Conservation (phyloP, 1,140 invertebrate species). For the Drosophila jambulina region DNA sequence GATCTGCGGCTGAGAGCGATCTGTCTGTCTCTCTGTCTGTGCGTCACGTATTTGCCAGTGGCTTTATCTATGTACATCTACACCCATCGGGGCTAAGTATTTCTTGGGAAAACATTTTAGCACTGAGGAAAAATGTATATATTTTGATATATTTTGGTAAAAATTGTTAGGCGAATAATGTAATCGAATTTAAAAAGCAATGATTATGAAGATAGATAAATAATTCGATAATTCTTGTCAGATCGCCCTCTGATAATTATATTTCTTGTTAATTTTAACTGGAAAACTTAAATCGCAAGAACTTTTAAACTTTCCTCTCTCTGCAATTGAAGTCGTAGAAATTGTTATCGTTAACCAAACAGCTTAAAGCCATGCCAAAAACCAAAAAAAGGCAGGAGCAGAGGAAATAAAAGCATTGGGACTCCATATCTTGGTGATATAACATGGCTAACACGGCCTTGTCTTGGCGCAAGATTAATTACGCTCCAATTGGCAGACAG, state of each 20-base stretch:
- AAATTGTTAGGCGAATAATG: no score
- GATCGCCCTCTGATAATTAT: no score
- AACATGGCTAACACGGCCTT: slow-evolving; percentile 63
- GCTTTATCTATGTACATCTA: slow-evolving; percentile 19
- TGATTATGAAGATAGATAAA: no score
- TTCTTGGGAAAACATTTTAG: slow-evolving; percentile 13
- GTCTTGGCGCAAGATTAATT: slow-evolving; percentile 73
- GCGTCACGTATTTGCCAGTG: slow-evolving; percentile 43
- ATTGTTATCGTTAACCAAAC: slow-evolving; percentile 35
- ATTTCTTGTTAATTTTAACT: background rate
- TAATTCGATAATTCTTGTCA: no score
- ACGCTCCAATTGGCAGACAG: slow-evolving; percentile 72
- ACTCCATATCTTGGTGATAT: slow-evolving; percentile 56
- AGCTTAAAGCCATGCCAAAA: slow-evolving; percentile 23
- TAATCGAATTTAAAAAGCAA: no score
- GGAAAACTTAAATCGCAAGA: background rate
- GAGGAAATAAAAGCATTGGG: slow-evolving; percentile 24
- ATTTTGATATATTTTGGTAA: background rate
- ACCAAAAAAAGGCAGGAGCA: background rate
- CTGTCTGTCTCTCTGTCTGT: slow-evolving; percentile 35
- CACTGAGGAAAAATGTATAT: background rate
- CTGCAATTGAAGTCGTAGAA: slow-evolving; percentile 16
- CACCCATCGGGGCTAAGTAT: slow-evolving; percentile 27
- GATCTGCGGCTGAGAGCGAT: slow-evolving; percentile 26
- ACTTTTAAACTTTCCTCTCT: background rate